A percentile compares a stretch with the other conserved stretches of the same genome.
Conservation (phyloP, 92 coral and sea anemone species). For the Porites lobata region DNA sequence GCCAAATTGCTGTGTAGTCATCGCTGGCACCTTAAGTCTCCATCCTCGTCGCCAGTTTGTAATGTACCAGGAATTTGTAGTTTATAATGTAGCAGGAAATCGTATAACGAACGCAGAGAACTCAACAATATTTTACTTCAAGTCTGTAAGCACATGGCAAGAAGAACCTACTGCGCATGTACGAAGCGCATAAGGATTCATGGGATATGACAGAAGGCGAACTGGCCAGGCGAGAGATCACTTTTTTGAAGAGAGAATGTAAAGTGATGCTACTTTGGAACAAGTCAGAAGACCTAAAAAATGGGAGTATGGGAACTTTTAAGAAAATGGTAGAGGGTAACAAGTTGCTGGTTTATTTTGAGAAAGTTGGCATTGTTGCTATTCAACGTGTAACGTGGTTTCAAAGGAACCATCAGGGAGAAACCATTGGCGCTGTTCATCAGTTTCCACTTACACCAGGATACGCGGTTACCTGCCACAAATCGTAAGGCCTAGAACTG, state of each 20-base stretch:
- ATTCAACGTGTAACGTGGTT: background rate
- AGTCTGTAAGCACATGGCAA: too few relatives aligned
- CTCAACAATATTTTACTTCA: too few relatives aligned
- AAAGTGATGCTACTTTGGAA: constrained; percentile 60
- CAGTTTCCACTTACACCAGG: background rate
- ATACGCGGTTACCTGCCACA: background rate
- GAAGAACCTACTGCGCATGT: too few relatives aligned
- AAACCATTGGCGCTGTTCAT: background rate
- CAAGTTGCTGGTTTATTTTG: background rate
- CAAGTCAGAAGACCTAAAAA: constrained; percentile 20
- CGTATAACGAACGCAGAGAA: too few relatives aligned
- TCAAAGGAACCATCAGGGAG: background rate
- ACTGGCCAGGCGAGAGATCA: constrained; percentile 2
- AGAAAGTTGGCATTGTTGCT: background rate
- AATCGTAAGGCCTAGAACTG: background rate
- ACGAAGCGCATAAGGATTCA: too few relatives aligned
- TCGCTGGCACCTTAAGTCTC: too few relatives aligned
- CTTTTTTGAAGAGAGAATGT: constrained; percentile 17
- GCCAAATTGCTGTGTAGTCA: too few relatives aligned
- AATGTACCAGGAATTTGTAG: too few relatives aligned
- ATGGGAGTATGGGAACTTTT: constrained; percentile 35
- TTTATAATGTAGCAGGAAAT: too few relatives aligned
- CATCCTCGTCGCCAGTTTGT: too few relatives aligned
- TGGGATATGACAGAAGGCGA: too few relatives aligned
- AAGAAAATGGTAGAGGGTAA: background rate